Evolutionary conservation across 1,140 invertebrate species (phyloP).

Genomic region (Archegozetes longisetosus): DNA sequence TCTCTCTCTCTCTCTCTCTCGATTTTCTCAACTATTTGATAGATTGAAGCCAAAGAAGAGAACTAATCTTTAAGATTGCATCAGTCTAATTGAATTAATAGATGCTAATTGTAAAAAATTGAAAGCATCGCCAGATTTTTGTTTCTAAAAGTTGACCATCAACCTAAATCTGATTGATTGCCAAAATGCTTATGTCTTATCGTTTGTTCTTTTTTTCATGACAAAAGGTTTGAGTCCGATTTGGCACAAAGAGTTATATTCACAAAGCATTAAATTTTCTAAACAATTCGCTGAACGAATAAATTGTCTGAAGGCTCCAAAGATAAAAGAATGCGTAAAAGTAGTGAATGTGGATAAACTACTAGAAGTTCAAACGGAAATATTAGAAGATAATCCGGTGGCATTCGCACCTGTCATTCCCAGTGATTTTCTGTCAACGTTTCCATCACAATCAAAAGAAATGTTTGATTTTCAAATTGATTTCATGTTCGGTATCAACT

Average conservation of each 20-base stretch:
- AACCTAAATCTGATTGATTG: no score
- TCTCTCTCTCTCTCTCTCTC: no score
- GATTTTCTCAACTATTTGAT: no score
- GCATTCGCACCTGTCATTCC: conserved; percentile 3
- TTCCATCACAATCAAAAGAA: background rate
- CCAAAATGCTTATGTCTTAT: no score
- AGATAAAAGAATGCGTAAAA: background rate
- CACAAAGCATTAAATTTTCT: background rate
- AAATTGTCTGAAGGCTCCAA: background rate
- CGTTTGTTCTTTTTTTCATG: no score
- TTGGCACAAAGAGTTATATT: background rate
- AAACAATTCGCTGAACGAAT: background rate
- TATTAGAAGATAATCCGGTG: background rate
- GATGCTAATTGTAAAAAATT: no score
- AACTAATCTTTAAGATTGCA: no score
- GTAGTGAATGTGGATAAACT: background rate
- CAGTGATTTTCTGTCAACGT: background rate
- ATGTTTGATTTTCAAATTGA: conserved; percentile 1
- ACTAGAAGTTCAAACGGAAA: background rate
- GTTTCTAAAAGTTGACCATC: no score
- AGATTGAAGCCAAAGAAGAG: no score
- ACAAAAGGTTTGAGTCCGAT: no score
- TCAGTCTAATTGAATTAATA: no score
- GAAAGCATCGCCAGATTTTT: no score
- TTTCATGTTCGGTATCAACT: conserved; percentile 9